Evolutionary conservation across 2,797 vertebrate species (phyloP).

Genomic region (Fistularia tabacaria): DNA sequence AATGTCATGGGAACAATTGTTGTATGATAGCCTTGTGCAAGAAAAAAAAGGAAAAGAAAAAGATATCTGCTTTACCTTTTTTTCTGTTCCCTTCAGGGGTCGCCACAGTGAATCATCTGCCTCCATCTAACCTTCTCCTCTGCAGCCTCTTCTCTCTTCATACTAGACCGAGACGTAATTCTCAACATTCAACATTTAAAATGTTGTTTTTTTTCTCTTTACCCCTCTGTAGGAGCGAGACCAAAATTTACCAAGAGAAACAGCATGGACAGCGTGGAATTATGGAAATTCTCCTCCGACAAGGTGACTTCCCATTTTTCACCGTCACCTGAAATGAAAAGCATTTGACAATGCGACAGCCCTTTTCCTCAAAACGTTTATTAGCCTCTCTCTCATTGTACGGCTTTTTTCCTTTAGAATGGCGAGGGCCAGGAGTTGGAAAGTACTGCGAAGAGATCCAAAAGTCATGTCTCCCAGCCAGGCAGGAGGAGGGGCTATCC

Average conservation of each 20-base stretch:
- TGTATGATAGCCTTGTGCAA: too few relatives aligned
- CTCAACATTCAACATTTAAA: neutral
- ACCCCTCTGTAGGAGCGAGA: slow-evolving; percentile 81
- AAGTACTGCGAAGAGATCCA: slow-evolving; percentile 72
- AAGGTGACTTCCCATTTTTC: slow-evolving; percentile 73
- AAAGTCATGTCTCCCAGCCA: slow-evolving; percentile 72
- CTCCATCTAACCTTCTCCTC: too few relatives aligned
- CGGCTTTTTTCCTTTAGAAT: slow-evolving; percentile 70
- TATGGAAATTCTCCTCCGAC: slow-evolving; percentile 85
- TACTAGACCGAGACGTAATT: too few relatives aligned
- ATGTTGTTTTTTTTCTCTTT: slow-evolving; percentile 7
- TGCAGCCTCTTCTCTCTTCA: too few relatives aligned
- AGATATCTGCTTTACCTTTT: too few relatives aligned
- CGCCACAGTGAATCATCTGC: too few relatives aligned
- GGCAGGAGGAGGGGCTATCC: slow-evolving; percentile 75
- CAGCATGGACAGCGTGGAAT: slow-evolving; percentile 88
- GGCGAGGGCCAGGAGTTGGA: slow-evolving; percentile 82
- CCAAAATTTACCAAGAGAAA: slow-evolving; percentile 87
- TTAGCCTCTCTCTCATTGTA: neutral
- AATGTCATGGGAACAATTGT: too few relatives aligned
- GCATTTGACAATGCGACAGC: neutral
- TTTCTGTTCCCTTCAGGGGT: too few relatives aligned
- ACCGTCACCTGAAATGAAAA: neutral
- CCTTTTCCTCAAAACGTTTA: neutral
- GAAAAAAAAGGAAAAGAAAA: too few relatives aligned